These are phyloP conservation scores for Phrixothrix hirtus DNA, from an alignment of 2,888 invertebrate species.

Conservation along the genomic window DNA sequence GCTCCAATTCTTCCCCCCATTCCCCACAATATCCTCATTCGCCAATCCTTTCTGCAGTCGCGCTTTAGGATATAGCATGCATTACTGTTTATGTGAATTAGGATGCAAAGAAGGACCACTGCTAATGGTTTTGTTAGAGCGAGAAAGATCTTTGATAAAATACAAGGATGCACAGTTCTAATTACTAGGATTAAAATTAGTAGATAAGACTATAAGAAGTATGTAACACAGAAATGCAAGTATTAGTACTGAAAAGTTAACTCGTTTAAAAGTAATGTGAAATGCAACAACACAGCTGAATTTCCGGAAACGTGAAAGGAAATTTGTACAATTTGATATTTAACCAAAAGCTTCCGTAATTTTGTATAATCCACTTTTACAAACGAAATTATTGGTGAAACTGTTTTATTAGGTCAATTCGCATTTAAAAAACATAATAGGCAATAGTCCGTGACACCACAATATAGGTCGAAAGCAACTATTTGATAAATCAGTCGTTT, in stretches of 20 bases:
- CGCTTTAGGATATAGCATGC: conserved; percentile 35
- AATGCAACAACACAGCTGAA: no score
- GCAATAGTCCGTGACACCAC: no score
- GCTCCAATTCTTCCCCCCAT: conserved; percentile 46
- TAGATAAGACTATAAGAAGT: conserved; percentile 34
- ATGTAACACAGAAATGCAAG: conserved; percentile 14
- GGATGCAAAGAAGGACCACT: conserved; percentile 25
- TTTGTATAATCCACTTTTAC: no score
- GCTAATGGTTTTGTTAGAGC: conserved; percentile 22
- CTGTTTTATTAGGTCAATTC: no score
- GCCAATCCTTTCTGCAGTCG: conserved; percentile 37
- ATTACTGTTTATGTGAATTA: conserved; percentile 35
- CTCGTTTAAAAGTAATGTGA: conserved; percentile 17
- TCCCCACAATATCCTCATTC: conserved; percentile 29
- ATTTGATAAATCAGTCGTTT: no score
- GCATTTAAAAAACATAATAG: no score
- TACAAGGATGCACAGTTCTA: conserved; percentile 37
- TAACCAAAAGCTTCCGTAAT: no score
- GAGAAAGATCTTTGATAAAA: conserved; percentile 23
- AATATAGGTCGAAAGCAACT: no score
- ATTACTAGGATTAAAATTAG: conserved; percentile 43
- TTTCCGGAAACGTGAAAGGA: no score
- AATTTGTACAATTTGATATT: no score
- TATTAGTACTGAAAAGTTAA: conserved; percentile 24
- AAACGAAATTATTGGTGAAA: no score